Base-by-base conservation (phyloP, 1,140 invertebrate genomes). In the Mercenaria mercenaria region DNA sequence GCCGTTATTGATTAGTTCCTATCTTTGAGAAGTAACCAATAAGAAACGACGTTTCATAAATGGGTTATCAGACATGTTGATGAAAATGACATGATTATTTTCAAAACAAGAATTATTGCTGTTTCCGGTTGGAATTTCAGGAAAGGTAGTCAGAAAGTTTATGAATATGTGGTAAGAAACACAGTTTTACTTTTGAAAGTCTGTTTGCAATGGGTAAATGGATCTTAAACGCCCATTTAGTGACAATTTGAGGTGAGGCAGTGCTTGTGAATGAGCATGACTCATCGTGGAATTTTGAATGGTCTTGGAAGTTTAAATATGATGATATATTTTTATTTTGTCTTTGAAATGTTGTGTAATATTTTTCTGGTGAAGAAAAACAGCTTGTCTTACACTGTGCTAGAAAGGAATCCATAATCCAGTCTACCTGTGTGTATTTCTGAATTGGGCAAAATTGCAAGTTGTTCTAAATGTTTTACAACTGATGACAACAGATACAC, bases 1-100 rank as follows among this genome's bases (percentile, higher is more conserved):
- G 32, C 47, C 23, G 13, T 37, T 79, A 79, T 79, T 79, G 76
- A 79, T 79, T 79, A 59, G 76, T 56, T 79, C 47, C 47, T 29
- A 23, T 37, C 13, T 3, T 11, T 52, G 3, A 32, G 15, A 29
- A 79, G 10, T 11, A 56, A 37, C 76, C 76, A 79, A 79, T 79
- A 37, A 32, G 37, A 79, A 79, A 41, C 20, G 8, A 0, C 18
- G 76, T 79, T 52, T 29, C 76, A 52, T 15, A 79, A 79, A 3
- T 20, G 52, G 76, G 76, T 79, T 79, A 79, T 26, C 29, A 13
- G 43, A 56, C 26, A 79, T 52, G 76, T 52, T 79, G 76, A 47
- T 79, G 76, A 79, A 79, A 59, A 32, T 79, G 50, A 34, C 74
- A 77, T 43, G 11, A 34, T 47, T 50, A 52, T 77, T 34, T 50